Evolutionary conservation across 1,140 invertebrate species (phyloP), one percentile per base, ranked within the genome.

Genomic region (Gryon sp.): DNA sequence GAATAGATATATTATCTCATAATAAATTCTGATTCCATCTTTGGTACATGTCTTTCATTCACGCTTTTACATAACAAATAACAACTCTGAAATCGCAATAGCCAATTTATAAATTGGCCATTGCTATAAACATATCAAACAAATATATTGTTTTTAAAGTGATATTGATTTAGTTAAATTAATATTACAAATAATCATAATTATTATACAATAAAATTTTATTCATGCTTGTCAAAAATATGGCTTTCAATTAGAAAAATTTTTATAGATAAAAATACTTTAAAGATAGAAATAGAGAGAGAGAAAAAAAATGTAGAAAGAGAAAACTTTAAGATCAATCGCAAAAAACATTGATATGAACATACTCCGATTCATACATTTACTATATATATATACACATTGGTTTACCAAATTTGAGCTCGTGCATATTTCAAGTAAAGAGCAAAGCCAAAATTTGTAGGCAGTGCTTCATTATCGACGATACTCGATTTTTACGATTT

Each of bases 1-100:
- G 76, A 82, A 86, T 82, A 83, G 43, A 80, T 63, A 75, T 80
- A 74, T 81, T 32, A 59, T 68, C 68, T 34, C 16, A 70, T 79
- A 76, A 65, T 77, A 60, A 73, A 79, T 70, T 59, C 63, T 80
- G 77, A 65, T 80, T 73, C 34, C 62, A 78, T 82, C 79, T 82
- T 84, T 82, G 81, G 82, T 84, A 80, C 78, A 72, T 50, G 41
- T 60, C 34, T 77, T 52, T 24, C 60, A 76, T 78, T 36, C 69
- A 50, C 60, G 45, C 43, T 8, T 76, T 53, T 30, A 36, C 4
- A 24, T 34, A 59, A 60, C 30, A 53, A 66, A 76, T 57, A 66
- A 68, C 55, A 34, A 45, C 24, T 32, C 40, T 28, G 16, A 48
- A 69, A 74, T 24, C 30, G 57, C 41, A 66, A 62, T 48, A 34